Evolutionary conservation across 2,797 vertebrate genomes (phyloP).

Genomic region (Aphelocoma californica): DNA sequence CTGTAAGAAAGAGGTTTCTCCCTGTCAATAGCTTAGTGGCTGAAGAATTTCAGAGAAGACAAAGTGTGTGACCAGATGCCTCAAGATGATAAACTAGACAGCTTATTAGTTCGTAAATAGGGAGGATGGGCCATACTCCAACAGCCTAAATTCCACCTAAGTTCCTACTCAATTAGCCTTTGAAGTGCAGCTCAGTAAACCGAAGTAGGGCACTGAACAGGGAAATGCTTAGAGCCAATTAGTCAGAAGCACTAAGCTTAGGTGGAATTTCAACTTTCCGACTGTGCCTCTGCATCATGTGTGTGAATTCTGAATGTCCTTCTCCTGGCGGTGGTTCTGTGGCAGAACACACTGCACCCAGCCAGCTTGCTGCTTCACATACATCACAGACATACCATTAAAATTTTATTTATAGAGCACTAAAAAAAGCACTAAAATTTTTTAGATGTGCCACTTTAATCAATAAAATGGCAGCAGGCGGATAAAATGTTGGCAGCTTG

Average conservation of each 20-base stretch:
- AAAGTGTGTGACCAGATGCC: not conserved
- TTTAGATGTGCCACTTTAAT: not conserved
- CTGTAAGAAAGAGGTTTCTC: not conserved
- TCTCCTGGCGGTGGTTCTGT: not conserved
- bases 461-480: not conserved
- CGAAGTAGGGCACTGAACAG: conserved; percentile 21
- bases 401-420: not conserved
- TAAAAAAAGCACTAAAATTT: not conserved
- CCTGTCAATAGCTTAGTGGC: not conserved
- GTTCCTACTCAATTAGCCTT: conserved; percentile 35
- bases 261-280: conserved; percentile 4
- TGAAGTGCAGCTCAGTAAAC: conserved; percentile 24
- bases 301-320: not conserved
- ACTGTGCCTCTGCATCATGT: not conserved
- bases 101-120: not conserved
- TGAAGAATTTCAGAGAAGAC: not conserved
- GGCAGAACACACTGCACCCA: not conserved
- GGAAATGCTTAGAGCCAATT: conserved; percentile 23
- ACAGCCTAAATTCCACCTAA: conserved; percentile 8
- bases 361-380: not conserved
- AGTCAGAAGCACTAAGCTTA: conserved; percentile 31
- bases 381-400: not conserved
- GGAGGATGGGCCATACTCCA: not conserved
- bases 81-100: not conserved
- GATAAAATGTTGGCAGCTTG: not conserved